Conservation (phyloP, 2,113 vertebrate species). For the Taxidea taxus region DNA sequence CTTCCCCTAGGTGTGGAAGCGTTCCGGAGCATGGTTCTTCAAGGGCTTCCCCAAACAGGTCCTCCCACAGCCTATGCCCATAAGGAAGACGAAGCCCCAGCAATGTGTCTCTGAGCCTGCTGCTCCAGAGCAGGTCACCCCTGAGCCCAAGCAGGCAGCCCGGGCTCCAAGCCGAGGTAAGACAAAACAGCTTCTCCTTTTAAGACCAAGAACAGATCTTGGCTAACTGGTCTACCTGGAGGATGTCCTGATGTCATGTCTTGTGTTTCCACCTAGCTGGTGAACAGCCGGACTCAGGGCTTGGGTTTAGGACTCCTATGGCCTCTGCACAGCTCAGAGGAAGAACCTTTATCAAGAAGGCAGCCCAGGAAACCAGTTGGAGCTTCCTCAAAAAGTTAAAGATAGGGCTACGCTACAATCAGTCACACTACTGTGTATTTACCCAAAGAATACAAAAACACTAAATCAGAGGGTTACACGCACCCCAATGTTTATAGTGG, state of each 20-base stretch:
- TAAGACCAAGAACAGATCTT: conserved; percentile 24
- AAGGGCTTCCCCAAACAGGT: conserved; percentile 91
- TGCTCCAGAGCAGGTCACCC: conserved; percentile 30
- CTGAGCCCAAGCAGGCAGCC: conserved; percentile 70
- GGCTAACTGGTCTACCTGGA: not conserved
- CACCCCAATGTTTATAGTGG: not conserved
- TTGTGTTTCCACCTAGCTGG: not conserved
- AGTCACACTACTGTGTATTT: not conserved
- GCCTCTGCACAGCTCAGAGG: not conserved
- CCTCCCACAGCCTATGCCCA: conserved; percentile 88
- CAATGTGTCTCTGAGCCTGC: conserved; percentile 51
- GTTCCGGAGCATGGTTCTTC: conserved; percentile 97
- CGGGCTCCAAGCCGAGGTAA: conserved; percentile 79
- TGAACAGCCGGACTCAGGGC: not conserved
- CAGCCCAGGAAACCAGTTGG: not conserved
- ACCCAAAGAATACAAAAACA: not conserved
- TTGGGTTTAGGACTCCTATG: not conserved
- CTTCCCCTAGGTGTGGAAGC: conserved; percentile 90
- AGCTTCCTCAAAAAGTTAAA: not conserved
- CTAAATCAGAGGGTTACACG: not conserved
- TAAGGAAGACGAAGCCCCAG: conserved; percentile 82
- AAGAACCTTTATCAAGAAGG: not conserved
- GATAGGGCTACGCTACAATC: not conserved
- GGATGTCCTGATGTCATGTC: rapidly evolving
- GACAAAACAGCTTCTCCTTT: not conserved